Evolutionary conservation across 2,113 vertebrate species (phyloP), one percentile per base, ranked within the genome.

Genomic region (Spea bombifrons): DNA sequence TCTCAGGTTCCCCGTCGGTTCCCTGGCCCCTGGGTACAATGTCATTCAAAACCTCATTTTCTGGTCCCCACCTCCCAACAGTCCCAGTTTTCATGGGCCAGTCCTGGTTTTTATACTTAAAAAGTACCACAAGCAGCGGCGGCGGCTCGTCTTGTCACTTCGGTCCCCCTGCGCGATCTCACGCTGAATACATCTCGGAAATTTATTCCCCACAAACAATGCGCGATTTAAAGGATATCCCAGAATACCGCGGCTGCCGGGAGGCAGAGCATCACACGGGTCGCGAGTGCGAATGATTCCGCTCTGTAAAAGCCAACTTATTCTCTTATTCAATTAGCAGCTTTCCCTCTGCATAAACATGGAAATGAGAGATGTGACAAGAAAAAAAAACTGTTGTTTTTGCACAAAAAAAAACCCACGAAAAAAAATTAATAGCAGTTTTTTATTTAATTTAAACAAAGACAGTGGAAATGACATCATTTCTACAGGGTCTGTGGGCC

Each of bases 141-240:
- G 55, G 30, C 10, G 50, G 8, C 49, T 47, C 43, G 7, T 46
- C 44, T 44, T 44, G 7, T 55, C 8, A 50, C 53, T 76, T 16
- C 75, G 44, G 12, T 55, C 49, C 53, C 64, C 48, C 65, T 66
- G 65, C 45, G 75, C 30, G 55, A 76, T 68, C 55, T 76, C 75
- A 57, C 75, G 47, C 75, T 76, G 75, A 67, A 76, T 76, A 76
- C 67, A 76, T 76, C 64, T 53, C 67, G 55, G 50, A 75, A 76
- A 76, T 76, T 76, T 67, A 76, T 67, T 16, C 49, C 64, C 65
- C 47, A 65, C 67, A 76, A 65, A 53, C 64, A 67, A 76, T 67
- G 52, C 67, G 67, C 67, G 75, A 76, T 67, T 66, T 76, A 53
- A 48, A n/a, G 75, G 43, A 13, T 76, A 45, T 65, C 65, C 75